phyloP scores from a whole-genome alignment of 2,888 invertebrate genomes.

The Drosophila buzzatii region DNA sequence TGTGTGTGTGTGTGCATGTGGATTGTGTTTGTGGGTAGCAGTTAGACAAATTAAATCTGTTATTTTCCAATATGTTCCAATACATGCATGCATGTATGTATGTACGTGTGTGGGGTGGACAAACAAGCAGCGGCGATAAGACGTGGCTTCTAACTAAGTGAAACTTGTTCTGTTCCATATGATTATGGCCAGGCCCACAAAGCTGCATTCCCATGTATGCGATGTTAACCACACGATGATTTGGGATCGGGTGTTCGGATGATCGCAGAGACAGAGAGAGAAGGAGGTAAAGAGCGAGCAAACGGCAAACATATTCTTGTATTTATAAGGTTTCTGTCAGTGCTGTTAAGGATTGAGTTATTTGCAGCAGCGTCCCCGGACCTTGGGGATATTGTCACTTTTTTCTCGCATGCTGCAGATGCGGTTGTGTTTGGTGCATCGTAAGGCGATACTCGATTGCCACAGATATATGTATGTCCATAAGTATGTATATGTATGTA shows the following conservation, averaged over 20 bases:
- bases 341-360: constrained; percentile 79
- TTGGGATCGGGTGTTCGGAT: constrained; percentile 50
- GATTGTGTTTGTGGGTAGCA: constrained; percentile 39
- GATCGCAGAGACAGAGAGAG: constrained; percentile 19
- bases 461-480: constrained; percentile 28
- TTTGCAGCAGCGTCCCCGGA: constrained; percentile 49
- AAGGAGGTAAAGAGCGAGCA: too few relatives aligned
- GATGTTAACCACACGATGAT: constrained; percentile 65
- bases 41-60: constrained; percentile 80
- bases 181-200: constrained; percentile 57
- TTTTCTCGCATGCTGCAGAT: constrained; percentile 65
- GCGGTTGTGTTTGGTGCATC: constrained; percentile 50
- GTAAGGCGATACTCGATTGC: constrained; percentile 70
- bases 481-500: too few relatives aligned
- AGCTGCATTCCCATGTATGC: constrained; percentile 74
- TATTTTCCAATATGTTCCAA: constrained; percentile 65
- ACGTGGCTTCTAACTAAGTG: constrained; percentile 63
- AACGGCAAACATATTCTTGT: constrained; percentile 61
- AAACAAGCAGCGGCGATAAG: constrained; percentile 34
- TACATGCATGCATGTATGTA: constrained; percentile 15
- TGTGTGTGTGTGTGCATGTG: background rate
- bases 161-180: constrained; percentile 62
- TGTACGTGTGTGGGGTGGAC: constrained; percentile 5
- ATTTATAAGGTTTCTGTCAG: constrained; percentile 79
- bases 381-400: constrained; percentile 52